Percentiles rank a stretch among this genome's conserved stretches.
Conservation (phyloP, 2,797 vertebrate genomes). For the Erethizon dorsatum region DNA sequence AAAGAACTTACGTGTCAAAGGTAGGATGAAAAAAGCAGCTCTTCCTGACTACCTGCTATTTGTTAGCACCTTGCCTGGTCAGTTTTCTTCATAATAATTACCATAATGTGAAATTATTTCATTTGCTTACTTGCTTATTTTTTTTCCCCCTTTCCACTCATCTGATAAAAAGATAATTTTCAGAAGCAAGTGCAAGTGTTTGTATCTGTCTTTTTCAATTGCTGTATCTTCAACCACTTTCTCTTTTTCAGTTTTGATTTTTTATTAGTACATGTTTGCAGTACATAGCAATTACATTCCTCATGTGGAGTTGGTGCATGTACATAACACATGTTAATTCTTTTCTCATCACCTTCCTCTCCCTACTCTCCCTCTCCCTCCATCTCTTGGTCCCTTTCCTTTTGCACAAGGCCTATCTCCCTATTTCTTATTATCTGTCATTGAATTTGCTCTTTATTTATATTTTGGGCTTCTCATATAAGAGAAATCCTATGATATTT, state of each 20-base stretch:
- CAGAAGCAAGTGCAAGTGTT: conserved; percentile 4
- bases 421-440: not conserved
- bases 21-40: not conserved
- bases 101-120: conserved; percentile 15
- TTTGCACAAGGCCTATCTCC: not conserved
- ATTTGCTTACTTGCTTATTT: not conserved
- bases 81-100: conserved; percentile 55
- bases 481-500: not conserved
- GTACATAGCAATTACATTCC: not conserved
- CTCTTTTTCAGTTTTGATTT: not conserved
- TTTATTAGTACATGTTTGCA: not conserved
- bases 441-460: not conserved
- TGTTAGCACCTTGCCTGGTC: not conserved
- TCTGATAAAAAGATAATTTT: conserved; percentile 3
- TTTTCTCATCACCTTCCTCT: not conserved
- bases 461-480: not conserved
- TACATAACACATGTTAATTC: not conserved
- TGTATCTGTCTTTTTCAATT: conserved; percentile 38
- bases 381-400: not conserved
- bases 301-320: not conserved
- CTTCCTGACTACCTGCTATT: not conserved
- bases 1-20: not conserved
- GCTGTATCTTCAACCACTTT: not conserved
- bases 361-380: not conserved
- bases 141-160: not conserved